A percentile compares a stretch with the other conserved stretches of the same genome.
These are phyloP conservation scores for Acanthopleura granulata DNA, from an alignment of 2,888 invertebrate species.

Conservation along the genomic window DNA sequence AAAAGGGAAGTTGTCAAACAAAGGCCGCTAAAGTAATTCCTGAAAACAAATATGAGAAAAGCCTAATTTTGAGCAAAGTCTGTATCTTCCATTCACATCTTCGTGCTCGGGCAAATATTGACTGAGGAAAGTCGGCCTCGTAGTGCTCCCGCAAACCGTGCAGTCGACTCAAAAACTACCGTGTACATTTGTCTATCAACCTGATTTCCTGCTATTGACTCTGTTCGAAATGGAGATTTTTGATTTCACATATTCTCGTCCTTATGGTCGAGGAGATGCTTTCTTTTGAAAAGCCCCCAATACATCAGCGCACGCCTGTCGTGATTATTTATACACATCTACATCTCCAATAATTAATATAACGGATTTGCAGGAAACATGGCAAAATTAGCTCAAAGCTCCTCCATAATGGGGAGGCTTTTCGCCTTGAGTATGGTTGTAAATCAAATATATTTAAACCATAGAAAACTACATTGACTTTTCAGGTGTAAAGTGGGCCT, in stretches of 20 bases:
- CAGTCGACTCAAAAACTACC: conserved; percentile 10
- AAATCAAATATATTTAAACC: too few relatives aligned
- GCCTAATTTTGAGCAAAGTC: conserved; percentile 22
- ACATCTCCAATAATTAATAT: conserved; percentile 9
- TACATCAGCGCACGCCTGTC: conserved; percentile 8
- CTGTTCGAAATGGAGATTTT: conserved; percentile 7
- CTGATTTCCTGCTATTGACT: conserved; percentile 10
- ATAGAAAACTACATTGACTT: too few relatives aligned
- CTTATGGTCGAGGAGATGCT: neutral
- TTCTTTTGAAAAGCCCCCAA: conserved; percentile 6
- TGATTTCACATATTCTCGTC: conserved; percentile 17
- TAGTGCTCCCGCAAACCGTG: neutral
- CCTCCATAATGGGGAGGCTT: neutral
- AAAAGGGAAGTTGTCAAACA: conserved; percentile 32
- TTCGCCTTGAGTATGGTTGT: neutral
- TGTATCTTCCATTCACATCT: conserved; percentile 18
- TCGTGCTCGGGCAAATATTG: conserved; percentile 19
- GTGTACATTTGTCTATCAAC: conserved; percentile 13
- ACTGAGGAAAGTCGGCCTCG: conserved; percentile 13
- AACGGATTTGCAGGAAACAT: conserved; percentile 5
- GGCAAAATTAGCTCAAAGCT: neutral
- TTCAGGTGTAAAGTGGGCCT: too few relatives aligned
- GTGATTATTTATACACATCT: conserved; percentile 16
- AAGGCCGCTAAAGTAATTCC: conserved; percentile 24
- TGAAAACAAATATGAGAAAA: conserved; percentile 16